Base-by-base conservation (phyloP, 2,113 vertebrate species). In the Cromileptes altivelis region DNA sequence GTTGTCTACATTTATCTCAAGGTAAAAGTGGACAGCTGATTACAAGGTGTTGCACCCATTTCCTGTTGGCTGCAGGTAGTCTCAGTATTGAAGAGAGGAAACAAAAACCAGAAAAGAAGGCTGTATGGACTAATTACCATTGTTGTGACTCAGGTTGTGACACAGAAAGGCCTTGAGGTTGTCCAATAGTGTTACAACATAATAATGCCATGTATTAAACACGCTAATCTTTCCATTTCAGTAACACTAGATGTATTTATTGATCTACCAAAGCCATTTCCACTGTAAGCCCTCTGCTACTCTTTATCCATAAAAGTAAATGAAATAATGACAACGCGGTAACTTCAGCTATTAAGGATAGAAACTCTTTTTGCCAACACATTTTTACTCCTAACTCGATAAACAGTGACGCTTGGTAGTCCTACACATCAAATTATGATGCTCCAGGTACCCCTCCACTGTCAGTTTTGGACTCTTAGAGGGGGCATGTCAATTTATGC, bases 1-100 rank as follows among this genome's bases (percentile, higher is more conserved):
- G 40, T 60, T 90, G 85, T 88, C 85, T 86, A 53, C 82, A 67
- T 57, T 13, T 58, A 68, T 60, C 37, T 69, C 11, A 56, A 83
- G 52, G 56, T 81, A 1, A 61, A 62, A 63, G 45, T 53, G 25
- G 61, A 56, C 55, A 64, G 64, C 40, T 2, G 3, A 49, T 81
- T 71, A 75, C 9, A 45, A 81, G 61, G 80, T 60, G 67, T 64
- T 75, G 63, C 50, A 53, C 13, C 68, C 23, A 63, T 70, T 75
- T 88, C 50, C 42, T 75, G 50, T 64, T 60, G 68, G 63, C 79
- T 73, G 70, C 23, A 78, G 42, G 73, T 68, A 45, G 45, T 55
- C 19, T 75, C 3, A 23, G 70, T 52, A 33, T 55, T 30, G 5
- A 42, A 70, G 53, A 50, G 25, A 67, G 33, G 42, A 67, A 73